Conservation (phyloP, 30 jellyfish, hydroid and myxozoan species). For the Catostylus mosaicus region DNA sequence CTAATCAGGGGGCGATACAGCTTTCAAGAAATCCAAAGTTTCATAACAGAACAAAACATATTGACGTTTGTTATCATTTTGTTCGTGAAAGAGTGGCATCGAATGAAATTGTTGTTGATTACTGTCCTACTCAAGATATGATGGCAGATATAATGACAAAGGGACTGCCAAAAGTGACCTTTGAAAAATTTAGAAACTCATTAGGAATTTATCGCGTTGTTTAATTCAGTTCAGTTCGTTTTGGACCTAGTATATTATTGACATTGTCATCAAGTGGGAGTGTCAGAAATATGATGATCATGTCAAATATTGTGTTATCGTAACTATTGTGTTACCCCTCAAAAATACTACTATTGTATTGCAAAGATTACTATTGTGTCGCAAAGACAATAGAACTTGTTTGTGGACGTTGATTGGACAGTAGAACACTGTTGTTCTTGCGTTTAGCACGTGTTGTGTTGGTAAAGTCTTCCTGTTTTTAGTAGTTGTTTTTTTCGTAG, state of each 20-base stretch:
- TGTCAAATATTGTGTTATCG: background rate
- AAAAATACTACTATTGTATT: background rate
- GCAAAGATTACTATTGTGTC: background rate
- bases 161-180: conserved; percentile 30
- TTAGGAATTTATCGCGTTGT: conserved; percentile 22
- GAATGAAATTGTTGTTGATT: conserved; percentile 6
- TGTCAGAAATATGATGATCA: conserved; percentile 27
- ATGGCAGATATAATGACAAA: conserved; percentile 50
- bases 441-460: background rate
- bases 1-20: conserved; percentile 55
- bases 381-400: background rate
- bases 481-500: background rate
- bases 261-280: conserved; percentile 45
- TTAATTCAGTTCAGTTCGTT: conserved; percentile 7
- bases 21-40: conserved; percentile 44
- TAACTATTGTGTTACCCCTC: conserved; percentile 24
- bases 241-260: background rate
- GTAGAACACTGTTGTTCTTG: no score
- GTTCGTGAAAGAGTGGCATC: conserved; percentile 35
- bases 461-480: background rate
- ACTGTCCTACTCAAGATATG: conserved; percentile 50
- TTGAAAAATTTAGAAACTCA: conserved; percentile 17
- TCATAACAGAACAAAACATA: conserved; percentile 39
- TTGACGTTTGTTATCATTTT: conserved; percentile 30
- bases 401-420: no score